These are phyloP conservation scores for Tyrannus savana DNA, from an alignment of 2,113 vertebrate genomes.

Conservation along the genomic window DNA sequence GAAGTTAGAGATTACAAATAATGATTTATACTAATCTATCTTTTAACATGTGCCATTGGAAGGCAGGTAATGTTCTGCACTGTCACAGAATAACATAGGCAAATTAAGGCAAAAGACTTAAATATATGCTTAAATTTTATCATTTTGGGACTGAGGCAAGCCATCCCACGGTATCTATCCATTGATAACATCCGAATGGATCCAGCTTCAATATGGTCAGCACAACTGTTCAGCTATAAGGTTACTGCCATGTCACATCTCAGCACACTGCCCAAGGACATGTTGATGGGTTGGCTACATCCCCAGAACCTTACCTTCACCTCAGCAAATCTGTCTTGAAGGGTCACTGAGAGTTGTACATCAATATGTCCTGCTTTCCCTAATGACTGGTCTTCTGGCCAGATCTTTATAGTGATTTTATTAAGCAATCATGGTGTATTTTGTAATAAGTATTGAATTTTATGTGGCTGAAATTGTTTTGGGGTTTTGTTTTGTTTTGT, in stretches of 20 bases:
- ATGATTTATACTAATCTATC: background rate
- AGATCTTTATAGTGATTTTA: background rate
- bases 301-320: conserved; percentile 17
- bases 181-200: background rate
- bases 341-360: background rate
- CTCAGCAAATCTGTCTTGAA: conserved; percentile 27
- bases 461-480: background rate
- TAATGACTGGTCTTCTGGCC: background rate
- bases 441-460: background rate
- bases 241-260: background rate
- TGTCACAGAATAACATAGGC: background rate
- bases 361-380: background rate
- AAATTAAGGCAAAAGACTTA: background rate
- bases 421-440: background rate
- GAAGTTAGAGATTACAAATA: background rate
- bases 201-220: background rate
- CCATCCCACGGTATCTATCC: background rate
- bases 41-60: background rate
- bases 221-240: background rate
- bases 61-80: background rate
- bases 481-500: background rate
- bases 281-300: background rate
- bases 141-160: background rate
- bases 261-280: background rate
- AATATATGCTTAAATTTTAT: background rate